Evolutionary conservation across 2,113 vertebrate species (phyloP), one percentile per base, ranked within the genome.

Genomic region (Macquaria australasica): DNA sequence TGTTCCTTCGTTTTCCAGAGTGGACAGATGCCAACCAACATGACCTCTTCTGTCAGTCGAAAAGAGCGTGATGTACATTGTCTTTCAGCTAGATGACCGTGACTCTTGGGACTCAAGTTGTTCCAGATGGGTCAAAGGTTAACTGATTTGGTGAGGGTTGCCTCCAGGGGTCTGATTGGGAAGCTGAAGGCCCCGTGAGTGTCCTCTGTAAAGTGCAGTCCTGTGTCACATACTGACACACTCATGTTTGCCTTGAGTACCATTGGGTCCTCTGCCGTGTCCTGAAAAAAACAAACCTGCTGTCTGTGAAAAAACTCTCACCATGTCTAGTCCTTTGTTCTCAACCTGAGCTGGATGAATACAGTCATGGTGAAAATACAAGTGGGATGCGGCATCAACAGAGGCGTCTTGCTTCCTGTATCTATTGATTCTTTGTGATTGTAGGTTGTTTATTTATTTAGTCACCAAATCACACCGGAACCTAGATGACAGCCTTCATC

Each of bases 171-270:
- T 90, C 83, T 91, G 87, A 92, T 91, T 88, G 90, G 88, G 76
- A 88, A 72, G 83, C 73, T 81, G 91, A 88, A 78, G 90, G 87
- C 86, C 71, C 87, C 48, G 75, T 70, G 89, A 92, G 90, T 87
- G 89, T 92, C 90, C 88, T 93, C 88, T 86, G 90, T 83, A 91
- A 94, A 95, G 91, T 93, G 92, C 91, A 93, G 91, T 93, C 88
- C 81, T 85, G 85, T 93, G 92, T 93, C 90, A 91, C 87, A 86
- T 77, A 87, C 88, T 86, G 87, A 91, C 91, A 92, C 82, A 86
- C 85, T 92, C 87, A 8, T 86, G 92, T 89, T 94, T 87, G 86
- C 86, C 82, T 86, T 87, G 88, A 91, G 92, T 93, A 86, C 94
- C 88, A 59, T 39, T 70, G 92, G 88, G 90, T 90, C 89, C 77